These are phyloP conservation scores for Todiramphus chloris DNA, from an alignment of 2,113 vertebrate genomes.

Conservation along the genomic window DNA sequence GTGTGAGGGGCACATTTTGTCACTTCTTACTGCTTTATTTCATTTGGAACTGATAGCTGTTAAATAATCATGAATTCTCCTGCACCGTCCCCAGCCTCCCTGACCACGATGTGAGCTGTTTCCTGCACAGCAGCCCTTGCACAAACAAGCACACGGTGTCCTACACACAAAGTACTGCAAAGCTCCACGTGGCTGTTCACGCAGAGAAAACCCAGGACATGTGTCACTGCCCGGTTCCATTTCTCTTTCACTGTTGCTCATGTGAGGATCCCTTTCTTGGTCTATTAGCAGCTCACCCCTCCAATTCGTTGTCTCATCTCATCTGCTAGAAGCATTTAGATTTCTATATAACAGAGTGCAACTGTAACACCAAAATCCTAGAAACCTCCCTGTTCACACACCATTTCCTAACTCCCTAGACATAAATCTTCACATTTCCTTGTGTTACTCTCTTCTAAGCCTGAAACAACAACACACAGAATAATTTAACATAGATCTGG, in stretches of 20 bases:
- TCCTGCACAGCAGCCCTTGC: not conserved
- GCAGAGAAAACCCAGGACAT: not conserved
- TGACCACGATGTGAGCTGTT: accelerated
- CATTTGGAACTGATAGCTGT: not conserved
- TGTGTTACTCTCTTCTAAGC: not conserved
- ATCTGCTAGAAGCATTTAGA: not conserved
- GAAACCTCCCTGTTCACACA: not conserved
- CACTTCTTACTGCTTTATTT: not conserved
- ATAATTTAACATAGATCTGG: not conserved
- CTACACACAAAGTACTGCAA: not conserved
- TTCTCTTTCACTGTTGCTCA: not conserved
- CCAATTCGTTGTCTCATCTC: not conserved
- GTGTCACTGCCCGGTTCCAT: not conserved
- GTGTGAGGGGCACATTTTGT: not conserved
- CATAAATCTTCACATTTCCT: not conserved
- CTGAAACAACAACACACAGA: not conserved
- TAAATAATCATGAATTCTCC: not conserved
- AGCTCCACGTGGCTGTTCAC: not conserved
- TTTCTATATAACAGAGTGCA: not conserved
- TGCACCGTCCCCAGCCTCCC: not conserved
- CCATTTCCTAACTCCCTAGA: not conserved
- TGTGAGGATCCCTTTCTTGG: not conserved
- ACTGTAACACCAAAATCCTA: not conserved
- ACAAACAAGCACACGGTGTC: not conserved
- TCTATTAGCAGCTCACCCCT: not conserved